A percentile compares a stretch with the other conserved stretches of the same genome.
Conservation (phyloP, 1,140 invertebrate species). For the Drosophila truncata region DNA sequence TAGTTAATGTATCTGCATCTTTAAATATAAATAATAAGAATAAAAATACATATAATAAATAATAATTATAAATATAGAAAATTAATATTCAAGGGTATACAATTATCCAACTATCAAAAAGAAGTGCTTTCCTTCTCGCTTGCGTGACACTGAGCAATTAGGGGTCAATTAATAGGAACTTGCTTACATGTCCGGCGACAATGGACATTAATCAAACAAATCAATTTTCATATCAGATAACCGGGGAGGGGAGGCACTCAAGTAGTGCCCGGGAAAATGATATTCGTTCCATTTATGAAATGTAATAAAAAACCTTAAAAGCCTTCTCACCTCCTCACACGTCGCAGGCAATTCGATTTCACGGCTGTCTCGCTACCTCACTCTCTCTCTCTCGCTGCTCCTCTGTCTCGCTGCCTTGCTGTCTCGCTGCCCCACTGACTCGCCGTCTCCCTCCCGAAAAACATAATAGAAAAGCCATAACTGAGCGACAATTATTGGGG, state of each 20-base stretch:
- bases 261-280: constrained; percentile 4
- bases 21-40: background rate
- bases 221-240: constrained; percentile 74
- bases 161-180: constrained; percentile 69
- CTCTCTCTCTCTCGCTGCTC: background rate
- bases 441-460: background rate
- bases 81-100: background rate
- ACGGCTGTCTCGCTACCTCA: background rate
- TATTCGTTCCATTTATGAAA: constrained; percentile 57
- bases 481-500: constrained; percentile 55
- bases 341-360: constrained; percentile 73
- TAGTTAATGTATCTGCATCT: background rate
- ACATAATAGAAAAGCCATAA: constrained; percentile 30
- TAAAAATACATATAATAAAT: too few relatives aligned
- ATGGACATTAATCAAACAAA: constrained; percentile 78
- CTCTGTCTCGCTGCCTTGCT: background rate
- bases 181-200: constrained; percentile 48
- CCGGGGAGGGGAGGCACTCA: constrained; percentile 37
- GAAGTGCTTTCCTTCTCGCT: background rate
- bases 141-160: constrained; percentile 68
- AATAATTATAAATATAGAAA: background rate
- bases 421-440: background rate
- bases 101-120: background rate
- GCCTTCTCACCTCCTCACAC: constrained; percentile 54
- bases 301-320: constrained; percentile 83